Conservation (phyloP, 1,140 invertebrate species). For the Apis florea region DNA sequence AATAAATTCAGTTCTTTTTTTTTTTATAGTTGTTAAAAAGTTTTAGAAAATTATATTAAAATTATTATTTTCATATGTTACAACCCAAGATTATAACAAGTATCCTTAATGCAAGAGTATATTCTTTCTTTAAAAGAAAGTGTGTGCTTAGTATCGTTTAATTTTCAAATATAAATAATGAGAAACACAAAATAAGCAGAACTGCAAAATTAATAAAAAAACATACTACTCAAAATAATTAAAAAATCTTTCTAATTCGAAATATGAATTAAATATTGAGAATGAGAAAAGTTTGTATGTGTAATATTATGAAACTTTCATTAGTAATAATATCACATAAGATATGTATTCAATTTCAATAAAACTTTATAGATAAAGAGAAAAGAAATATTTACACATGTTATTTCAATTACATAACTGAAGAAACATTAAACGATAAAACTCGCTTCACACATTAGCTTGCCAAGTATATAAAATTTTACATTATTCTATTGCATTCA, state of each 20-base stretch:
- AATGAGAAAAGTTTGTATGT: too few relatives aligned
- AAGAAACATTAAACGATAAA: not conserved
- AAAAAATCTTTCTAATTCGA: not conserved
- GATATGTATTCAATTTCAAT: not conserved
- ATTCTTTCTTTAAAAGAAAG: not conserved
- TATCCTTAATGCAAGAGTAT: slow-evolving; percentile 15
- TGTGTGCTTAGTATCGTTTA: not conserved
- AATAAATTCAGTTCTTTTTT: slow-evolving; percentile 3
- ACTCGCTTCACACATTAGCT: not conserved
- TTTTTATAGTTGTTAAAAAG: not conserved
- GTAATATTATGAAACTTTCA: not conserved
- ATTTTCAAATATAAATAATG: not conserved
- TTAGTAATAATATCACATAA: not conserved
- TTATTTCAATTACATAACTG: not conserved
- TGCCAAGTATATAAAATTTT: not conserved
- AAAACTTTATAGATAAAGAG: not conserved
- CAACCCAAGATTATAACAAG: slow-evolving; percentile 1
- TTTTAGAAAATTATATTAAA: not conserved
- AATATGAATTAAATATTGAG: not conserved
- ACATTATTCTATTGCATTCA: not conserved
- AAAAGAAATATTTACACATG: not conserved
- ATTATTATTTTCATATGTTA: slow-evolving; percentile 18
- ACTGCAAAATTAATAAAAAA: not conserved
- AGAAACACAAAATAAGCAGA: not conserved
- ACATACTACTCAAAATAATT: not conserved